Base-by-base conservation (phyloP, 2,797 vertebrate genomes). In the Hydrolagus colliei region DNA sequence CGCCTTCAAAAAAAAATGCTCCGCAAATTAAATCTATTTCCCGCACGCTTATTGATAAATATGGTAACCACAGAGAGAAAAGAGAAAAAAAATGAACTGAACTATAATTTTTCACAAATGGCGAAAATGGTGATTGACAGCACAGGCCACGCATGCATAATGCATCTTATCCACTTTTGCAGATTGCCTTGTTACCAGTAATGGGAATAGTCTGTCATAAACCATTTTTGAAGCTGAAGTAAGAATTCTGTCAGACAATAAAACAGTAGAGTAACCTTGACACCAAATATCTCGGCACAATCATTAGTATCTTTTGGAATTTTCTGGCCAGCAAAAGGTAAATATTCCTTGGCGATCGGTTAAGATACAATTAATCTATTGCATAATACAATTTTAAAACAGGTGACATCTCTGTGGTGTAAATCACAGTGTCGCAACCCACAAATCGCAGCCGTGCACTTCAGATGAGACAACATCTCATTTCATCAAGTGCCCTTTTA, bases 231-330 rank as follows among this genome's bases (percentile, higher is more conserved):
- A 84, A 84, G 79, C 65, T 84, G 79, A 68, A 84, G 79, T 67
- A 84, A 84, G 79, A 84, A 84, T 84, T 84, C 79, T 84, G 79
- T 84, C 65, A 84, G 79, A 84, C 79, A 84, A 84, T 84, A 71
- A 84, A 84, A 84, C 67, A 67, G 65, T 84, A 22, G 79, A 71
- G 10, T 84, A 84, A 84, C 79, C 79, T 84, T 84, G 79, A 84
- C 65, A 84, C 79, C 18, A 71, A 12, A 84, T 84, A 84, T 84
- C 71, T 71, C 79, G 71, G 32, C 41, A 32, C 79, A 18, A 84
- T 84, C 71, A 68, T 84, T 84, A 84, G 71, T 63, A 84, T 84
- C 67, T 84, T 84, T 84, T 63, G 16, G 71, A 41, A 11, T 71
- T 71, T 27, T 71, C 65, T 82, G 32, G 32, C 65, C 79, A 18